Evolutionary conservation across 2,797 vertebrate species (phyloP), one percentile per base, ranked within the genome.

Genomic region (Aulostomus chinensis): DNA sequence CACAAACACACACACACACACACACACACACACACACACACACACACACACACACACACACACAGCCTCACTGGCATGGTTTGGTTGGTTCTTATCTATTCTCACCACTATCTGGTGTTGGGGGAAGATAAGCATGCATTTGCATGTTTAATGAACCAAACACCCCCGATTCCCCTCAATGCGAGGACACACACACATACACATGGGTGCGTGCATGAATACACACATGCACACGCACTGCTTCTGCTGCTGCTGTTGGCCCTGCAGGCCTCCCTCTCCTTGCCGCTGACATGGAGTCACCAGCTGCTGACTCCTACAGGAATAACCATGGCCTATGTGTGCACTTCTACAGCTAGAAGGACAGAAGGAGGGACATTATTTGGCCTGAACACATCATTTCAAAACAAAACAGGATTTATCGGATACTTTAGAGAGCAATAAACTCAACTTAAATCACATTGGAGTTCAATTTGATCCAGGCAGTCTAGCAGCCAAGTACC

Each of bases 51-150:
- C 41, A 49, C 32, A 37, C 38, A 15, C 35, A 28, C 28, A 49
- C 13, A 4, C 35, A 26, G 60, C 29, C 65, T 74, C 58, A 52
- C 71, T 80, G 79, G 74, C 69, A 69, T 48, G 57, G 73, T 78
- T 75, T 84, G 62, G 55, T 73, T 66, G 70, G 70, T 77, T 86
- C 78, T 91, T 90, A 92, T 91, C 88, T 86, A 80, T 86, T 83
- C 78, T 86, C 84, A 86, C 84, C 84, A 78, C 86, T 87, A 91
- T 91, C 88, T 91, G 85, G 81, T 92, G 89, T 83, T 90, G 84
- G 71, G 78, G 89, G 76, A 88, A 91, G 89, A 93, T 93, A 91
- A 93, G 88, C 83, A 84, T 69, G 68, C 60, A 91, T 93, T 90
- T 93, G 85, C 86, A 88, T 88, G 71, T 82, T 85, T 87, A 86